Evolutionary conservation across 2,113 vertebrate species (phyloP).

Genomic region (Dipodomys stephensi): DNA sequence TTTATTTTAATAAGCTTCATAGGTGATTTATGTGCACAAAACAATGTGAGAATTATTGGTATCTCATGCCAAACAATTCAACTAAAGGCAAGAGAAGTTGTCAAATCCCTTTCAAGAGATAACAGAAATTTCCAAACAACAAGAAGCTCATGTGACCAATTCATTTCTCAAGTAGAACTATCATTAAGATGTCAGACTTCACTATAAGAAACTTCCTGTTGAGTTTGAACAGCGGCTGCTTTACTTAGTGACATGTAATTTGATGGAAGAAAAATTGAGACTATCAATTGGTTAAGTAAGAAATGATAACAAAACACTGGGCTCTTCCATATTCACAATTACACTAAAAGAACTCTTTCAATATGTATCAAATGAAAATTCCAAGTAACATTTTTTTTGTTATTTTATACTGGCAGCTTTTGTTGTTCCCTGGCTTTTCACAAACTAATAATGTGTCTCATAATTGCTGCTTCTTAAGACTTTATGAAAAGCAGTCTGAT

Average conservation of each 20-base stretch:
- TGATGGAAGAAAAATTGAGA: conserved; percentile 17
- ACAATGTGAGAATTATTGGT: not conserved
- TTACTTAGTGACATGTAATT: conserved; percentile 14
- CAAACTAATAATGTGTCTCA: conserved; percentile 23
- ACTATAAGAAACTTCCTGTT: conserved; percentile 22
- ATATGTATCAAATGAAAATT: conserved; percentile 36
- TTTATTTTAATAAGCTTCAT: not conserved
- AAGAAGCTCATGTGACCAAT: conserved; percentile 19
- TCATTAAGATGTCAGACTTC: conserved; percentile 47
- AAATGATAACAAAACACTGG: conserved; percentile 26
- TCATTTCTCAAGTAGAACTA: not conserved
- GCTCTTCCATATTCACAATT: conserved; percentile 51
- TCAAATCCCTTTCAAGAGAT: conserved; percentile 43
- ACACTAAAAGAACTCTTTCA: conserved; percentile 31
- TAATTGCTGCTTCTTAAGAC: conserved; percentile 35
- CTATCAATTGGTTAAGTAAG: conserved; percentile 51
- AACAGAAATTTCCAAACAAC: conserved; percentile 54
- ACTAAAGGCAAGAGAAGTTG: not conserved
- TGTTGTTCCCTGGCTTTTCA: not conserved
- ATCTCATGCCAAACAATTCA: not conserved
- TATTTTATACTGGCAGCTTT: conserved; percentile 40
- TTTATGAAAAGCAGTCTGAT: conserved; percentile 1
- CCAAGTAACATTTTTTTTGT: not conserved
- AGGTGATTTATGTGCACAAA: not conserved
- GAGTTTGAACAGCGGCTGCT: conserved; percentile 1